phyloP scores from a whole-genome alignment of 2,113 vertebrate genomes.

The Motacilla tschutschensis region DNA sequence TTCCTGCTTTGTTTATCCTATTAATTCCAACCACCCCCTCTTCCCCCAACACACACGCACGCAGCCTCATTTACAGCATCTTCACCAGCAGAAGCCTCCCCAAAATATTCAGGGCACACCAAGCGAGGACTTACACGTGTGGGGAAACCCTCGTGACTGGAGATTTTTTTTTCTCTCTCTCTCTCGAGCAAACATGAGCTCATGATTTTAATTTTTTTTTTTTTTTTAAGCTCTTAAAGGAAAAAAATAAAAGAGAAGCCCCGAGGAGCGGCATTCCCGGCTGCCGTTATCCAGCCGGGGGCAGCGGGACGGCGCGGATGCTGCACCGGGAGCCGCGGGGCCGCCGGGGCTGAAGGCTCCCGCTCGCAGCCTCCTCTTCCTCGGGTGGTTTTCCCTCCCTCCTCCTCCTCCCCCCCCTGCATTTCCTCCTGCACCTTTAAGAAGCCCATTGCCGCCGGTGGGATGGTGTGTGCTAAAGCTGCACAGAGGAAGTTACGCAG shows the following conservation, averaged over 20 bases:
- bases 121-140: slow-evolving; percentile 18
- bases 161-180: neutral
- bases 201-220: neutral
- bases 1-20: slow-evolving; percentile 70
- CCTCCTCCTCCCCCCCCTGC: slow-evolving; percentile 12
- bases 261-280: neutral
- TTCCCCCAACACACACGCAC: slow-evolving; percentile 69
- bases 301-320: slow-evolving; percentile 8
- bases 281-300: neutral
- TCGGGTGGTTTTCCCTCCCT: neutral
- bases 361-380: slow-evolving; percentile 14
- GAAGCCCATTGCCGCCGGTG: slow-evolving; percentile 71
- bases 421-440: slow-evolving; percentile 83
- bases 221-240: neutral
- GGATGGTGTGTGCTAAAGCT: slow-evolving; percentile 75
- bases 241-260: neutral
- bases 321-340: neutral
- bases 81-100: slow-evolving; percentile 48
- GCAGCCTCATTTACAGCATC: slow-evolving; percentile 49
- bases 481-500: slow-evolving; percentile 87
- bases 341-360: neutral
- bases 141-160: slow-evolving; percentile 54
- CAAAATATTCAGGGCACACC: slow-evolving; percentile 56
- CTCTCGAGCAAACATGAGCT: slow-evolving; percentile 6
- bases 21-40: slow-evolving; percentile 65